Base-by-base conservation (phyloP, 2,797 vertebrate species). In the Channallabes apus region DNA sequence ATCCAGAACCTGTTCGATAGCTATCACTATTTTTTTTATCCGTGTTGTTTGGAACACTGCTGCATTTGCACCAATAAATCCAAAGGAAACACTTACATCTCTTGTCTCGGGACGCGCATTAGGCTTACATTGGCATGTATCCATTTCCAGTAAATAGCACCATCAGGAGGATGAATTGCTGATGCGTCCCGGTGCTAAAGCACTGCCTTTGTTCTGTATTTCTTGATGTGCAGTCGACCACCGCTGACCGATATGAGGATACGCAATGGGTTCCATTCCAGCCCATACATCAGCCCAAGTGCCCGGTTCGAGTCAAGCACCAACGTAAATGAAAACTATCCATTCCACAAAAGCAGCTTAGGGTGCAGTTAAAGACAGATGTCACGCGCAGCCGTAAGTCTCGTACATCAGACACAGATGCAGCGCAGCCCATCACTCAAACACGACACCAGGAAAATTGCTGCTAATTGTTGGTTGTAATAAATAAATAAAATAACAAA, bases 281-380 rank as follows among this genome's bases (percentile, higher is more conserved):
- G 83, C 64, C 72, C 75, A 88, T 82, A 86, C 69, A 83, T 90
- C 84, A 86, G 82, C 83, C 75, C 64, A 68, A 87, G 69, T 75
- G 41, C 15, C 67, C 82, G 20, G 11, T 71, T 84, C 82, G 51
- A 71, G 79, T 71, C 82, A 84, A 84, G 71, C 78, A 82, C 54
- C 62, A 76, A 61, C 62, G 77, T 61, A 87, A 87, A 87, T 86
- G 76, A 86, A 86, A 89, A 86, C 85, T 86, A 87, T 88, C 86
- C 62, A 78, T 81, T 86, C 73, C 68, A 68, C 80, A 68, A 83
- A 88, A 84, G 83, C 67, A 24, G 64, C 56, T 32, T 65, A 46
- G 59, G 41, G 41, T 82, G 22, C 75, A 56, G 38, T 86, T 29
- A 38, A 58, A 79, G 17, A 29, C 77, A 86, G 87, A 82, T 82